Evolutionary conservation across 2,113 vertebrate species (phyloP), one percentile per base, ranked within the genome.

Genomic region (Arothron firmamentum): DNA sequence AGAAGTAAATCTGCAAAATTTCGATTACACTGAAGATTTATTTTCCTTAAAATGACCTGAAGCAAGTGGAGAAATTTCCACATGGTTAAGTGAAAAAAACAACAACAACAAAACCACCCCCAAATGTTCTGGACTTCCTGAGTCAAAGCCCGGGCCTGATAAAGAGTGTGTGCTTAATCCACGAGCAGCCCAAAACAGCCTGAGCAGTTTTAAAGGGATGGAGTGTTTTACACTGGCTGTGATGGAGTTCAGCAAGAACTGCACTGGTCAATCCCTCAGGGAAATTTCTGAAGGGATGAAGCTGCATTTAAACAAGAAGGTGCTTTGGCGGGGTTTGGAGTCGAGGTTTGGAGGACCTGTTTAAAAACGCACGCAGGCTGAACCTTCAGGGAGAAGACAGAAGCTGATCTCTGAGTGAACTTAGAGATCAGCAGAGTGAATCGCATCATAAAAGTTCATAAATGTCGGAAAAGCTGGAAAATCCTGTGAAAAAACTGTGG

Each of bases 291-390:
- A 34, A 23, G 51, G 23, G 23, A 13, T 50, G 51, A 8, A 60
- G 23, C 31, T 60, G 62, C 34, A 23, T 56, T 65, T 42, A 64
- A 20, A 65, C 52, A 38, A 52, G 19, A 16, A 16, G 21, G 14
- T 41, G 57, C 13, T 58, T 51, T 43, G 17, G 31, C 21, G 14
- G 7, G 38, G 21, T 55, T 43, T 18, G 19, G 18, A 43, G 11
- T 12, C 14, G 41, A 57, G 9, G 7, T 10, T 0, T 38, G 23
- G 15, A 52, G 34, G 34, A 52, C 47, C 34, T 15, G 18, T 45
- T 34, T 56, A 15, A 45, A 53, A 41, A 56, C 13, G 52, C 25
- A 48, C 16, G 3, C 34, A 38, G 34, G 34, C 0, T 46, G 16
- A 34, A 45, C 5, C 58, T 52, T 34, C 51, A 23, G 28, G 25